Base-by-base conservation (phyloP, 1,140 invertebrate genomes). In the Glomeris maerens region DNA sequence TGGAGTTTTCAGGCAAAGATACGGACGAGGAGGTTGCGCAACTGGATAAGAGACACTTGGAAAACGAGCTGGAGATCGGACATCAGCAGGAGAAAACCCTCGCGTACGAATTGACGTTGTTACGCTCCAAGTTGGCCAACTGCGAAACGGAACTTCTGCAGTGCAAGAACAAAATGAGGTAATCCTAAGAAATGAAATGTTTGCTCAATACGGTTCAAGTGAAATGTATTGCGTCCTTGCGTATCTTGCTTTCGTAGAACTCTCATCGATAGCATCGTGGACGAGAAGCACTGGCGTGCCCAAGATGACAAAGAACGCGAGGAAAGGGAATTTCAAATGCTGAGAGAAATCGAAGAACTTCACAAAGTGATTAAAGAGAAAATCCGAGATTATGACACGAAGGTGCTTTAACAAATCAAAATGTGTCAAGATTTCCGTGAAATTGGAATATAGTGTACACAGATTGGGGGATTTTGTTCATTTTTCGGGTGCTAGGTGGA, bases 11-110 rank as follows among this genome's bases (percentile, higher is more conserved):
- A 50, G 76, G 79, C 50, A 71, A 45, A 13, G 46, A 50, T 27
- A 13, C 79, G 47, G 80, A 80, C 57, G 79, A 81, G 59, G 83
- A 86, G 64, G 79, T 71, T 84, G 13, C 82, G 80, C 71, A 76
- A 80, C 47, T 65, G 85, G 49, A 76, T 75, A 45, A 57, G 29
- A 47, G 57, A 1, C 82, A 85, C 58, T 75, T 87, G 3, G 84
- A 91, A 67, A 83, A 89, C 61, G 87, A 91, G 66, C 80, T 77
- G 60, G 86, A 93, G 66, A 74, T 90, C 59, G 79, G 84, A n/a
- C 78, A 81, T 59, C 82, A 90, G 58, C 81, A 86, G 63, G 85
- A 88, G 62, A 84, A 86, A 67, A 84, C 82, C 0, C 62, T 90
- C 0, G 83, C 84, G 61, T 85, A 81, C 0, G 85, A 91, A 72